phyloP scores from a whole-genome alignment of 2,113 vertebrate genomes.

The Aviceda subcristata region DNA sequence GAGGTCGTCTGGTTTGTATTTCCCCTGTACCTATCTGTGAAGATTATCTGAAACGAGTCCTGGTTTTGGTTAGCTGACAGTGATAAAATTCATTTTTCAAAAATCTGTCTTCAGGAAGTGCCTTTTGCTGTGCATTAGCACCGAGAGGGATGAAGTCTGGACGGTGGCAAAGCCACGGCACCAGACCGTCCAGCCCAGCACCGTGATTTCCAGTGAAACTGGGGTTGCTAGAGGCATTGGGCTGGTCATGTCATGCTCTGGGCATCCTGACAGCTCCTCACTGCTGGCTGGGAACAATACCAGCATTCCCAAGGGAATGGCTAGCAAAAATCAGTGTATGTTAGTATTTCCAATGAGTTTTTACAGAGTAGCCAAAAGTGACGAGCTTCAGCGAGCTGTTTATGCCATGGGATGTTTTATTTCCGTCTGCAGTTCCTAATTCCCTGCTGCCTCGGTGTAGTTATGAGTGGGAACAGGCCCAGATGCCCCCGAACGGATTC shows the following conservation, averaged over 20 bases:
- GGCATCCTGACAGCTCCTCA: conserved; percentile 17
- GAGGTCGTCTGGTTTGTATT: not conserved
- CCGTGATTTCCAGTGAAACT: not conserved
- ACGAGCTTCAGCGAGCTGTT: not conserved
- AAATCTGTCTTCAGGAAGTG: not conserved
- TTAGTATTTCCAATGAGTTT: conserved; percentile 4
- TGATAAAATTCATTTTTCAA: not conserved
- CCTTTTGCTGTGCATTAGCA: not conserved
- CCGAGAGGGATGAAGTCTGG: not conserved
- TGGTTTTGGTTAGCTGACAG: not conserved
- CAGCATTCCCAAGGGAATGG: not conserved
- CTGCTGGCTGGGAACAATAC: conserved; percentile 7
- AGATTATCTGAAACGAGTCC: not conserved
- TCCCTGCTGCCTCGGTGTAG: not conserved
- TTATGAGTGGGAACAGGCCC: not conserved
- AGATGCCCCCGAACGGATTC: rapidly evolving
- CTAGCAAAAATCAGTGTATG: not conserved
- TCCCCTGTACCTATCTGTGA: not conserved
- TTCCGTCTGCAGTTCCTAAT: not conserved
- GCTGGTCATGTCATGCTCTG: not conserved
- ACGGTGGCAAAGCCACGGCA: not conserved
- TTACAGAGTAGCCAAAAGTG: not conserved
- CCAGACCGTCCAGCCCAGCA: not conserved
- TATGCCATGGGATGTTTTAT: not conserved
- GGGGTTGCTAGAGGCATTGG: not conserved